These are phyloP conservation scores for Euthynnus affinis DNA, from an alignment of 2,797 vertebrate species.

Conservation along the genomic window DNA sequence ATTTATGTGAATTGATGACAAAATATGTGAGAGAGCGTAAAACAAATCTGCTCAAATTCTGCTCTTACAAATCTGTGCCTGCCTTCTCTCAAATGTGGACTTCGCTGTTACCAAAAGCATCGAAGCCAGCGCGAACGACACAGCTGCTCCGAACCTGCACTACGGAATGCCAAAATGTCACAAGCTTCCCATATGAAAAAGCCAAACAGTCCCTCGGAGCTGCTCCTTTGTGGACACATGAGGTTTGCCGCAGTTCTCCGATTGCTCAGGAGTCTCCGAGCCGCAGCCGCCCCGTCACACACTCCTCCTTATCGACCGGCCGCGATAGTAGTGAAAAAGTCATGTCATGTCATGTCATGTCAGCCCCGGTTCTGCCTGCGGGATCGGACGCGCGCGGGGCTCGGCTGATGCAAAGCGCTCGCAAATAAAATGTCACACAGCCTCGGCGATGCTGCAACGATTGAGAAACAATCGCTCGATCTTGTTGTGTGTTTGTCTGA, in stretches of 20 bases:
- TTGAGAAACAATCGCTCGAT: slow-evolving; percentile 47
- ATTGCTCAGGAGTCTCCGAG: background rate
- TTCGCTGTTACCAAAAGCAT: no score
- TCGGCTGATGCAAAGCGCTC: slow-evolving; percentile 25
- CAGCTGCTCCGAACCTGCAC: slow-evolving; percentile 10
- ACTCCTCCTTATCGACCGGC: slow-evolving; percentile 27
- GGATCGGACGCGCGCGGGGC: slow-evolving; percentile 5
- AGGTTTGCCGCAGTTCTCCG: slow-evolving; percentile 1
- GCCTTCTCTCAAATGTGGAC: no score
- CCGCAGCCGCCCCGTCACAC: background rate
- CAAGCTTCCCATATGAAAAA: background rate
- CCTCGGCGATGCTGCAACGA: slow-evolving; percentile 13
- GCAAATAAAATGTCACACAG: slow-evolving; percentile 50
- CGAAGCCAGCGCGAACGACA: background rate
- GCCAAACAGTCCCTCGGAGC: slow-evolving; percentile 11
- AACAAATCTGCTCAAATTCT: no score
- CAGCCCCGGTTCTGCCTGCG: background rate
- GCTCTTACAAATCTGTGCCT: no score
- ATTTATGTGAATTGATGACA: no score
- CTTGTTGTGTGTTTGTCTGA: slow-evolving; percentile 27
- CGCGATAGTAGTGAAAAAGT: slow-evolving; percentile 39
- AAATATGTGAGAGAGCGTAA: no score
- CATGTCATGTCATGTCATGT: slow-evolving; percentile 35
- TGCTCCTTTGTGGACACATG: slow-evolving; percentile 6
- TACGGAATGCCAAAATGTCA: slow-evolving; percentile 8